Conservation (phyloP, 2,113 vertebrate genomes). For the Cnemophilus loriae region DNA sequence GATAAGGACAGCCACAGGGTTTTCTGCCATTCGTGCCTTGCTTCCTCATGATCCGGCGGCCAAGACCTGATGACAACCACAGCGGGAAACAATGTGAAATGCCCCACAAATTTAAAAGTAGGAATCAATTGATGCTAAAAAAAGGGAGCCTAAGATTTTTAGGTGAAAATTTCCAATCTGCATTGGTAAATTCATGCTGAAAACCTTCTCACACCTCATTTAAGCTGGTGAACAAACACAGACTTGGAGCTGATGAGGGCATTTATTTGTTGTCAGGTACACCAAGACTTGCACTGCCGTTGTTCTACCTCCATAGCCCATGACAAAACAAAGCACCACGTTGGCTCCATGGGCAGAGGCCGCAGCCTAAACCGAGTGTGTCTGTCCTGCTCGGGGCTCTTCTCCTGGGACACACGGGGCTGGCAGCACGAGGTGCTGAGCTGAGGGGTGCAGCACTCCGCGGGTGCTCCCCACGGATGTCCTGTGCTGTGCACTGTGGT, state of each 20-base stretch:
- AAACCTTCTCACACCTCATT: not conserved
- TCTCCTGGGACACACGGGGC: not conserved
- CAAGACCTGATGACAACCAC: slow-evolving; percentile 73
- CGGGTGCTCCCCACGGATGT: accelerated
- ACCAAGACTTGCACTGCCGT: not conserved
- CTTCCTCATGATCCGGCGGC: slow-evolving; percentile 71
- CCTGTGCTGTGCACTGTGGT: accelerated
- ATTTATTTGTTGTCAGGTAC: not conserved
- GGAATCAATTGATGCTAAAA: slow-evolving; percentile 72
- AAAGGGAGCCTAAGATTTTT: not conserved
- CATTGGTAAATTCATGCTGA: not conserved
- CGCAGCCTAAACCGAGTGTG: not conserved
- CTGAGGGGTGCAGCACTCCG: not conserved
- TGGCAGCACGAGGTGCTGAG: not conserved
- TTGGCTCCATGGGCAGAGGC: not conserved
- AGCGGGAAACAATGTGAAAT: slow-evolving; percentile 74
- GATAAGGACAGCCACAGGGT: slow-evolving; percentile 76
- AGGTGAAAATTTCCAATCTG: slow-evolving; percentile 23
- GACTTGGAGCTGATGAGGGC: not conserved
- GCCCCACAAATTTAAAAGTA: slow-evolving; percentile 78
- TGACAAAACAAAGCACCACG: not conserved
- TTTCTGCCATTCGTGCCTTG: slow-evolving; percentile 78
- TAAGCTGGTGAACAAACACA: not conserved
- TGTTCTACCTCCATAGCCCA: not conserved
- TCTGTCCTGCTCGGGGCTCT: too few relatives aligned